Evolutionary conservation across 2,113 vertebrate species (phyloP), one percentile per base, ranked within the genome.

Genomic region (Merops nubicus): DNA sequence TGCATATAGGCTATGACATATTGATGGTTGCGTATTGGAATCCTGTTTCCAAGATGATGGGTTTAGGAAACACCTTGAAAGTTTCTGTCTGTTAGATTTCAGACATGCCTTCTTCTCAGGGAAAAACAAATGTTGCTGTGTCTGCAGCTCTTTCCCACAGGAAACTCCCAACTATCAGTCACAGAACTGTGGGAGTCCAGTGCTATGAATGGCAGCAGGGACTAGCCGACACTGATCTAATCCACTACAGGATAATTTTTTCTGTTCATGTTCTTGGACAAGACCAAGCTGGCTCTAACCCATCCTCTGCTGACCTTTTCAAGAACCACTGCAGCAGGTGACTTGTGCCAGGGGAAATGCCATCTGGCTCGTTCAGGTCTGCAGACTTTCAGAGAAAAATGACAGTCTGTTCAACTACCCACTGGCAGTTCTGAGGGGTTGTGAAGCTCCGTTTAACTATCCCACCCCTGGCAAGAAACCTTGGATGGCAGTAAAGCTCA

Each of bases 11-110:
- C 25, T 23, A 33, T 2, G 31, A 51, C 14, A 36, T 38, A 31
- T 6, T 12, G 22, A 29, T 21, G 0, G 0, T 12, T 82, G 51
- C 17, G 6, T 40, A 7, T 4, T 36, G 10, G 48, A 65, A 64
- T 56, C 26, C 8, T 15, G 2, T 45, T 82, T 85, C 48, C 65
- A 60, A 43, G n/a, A 14, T 48, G 43, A 45, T 0, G 5, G 9
- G 23, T 92, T 82, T 48, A 34, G 36, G n/a, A 83, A 48, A n/a
- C 26, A 72, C 10, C 8, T 56, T 42, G 42, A 67, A 65, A 74
- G 12, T 8, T 42, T 14, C 54, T 40, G 4, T 42, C 26, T 21
- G 6, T 43, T 22, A 47, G 12, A 68, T 60, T 82, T 88, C 22
- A 22, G 18, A 47, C 9, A 6, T 17, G 81, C 8, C n/a, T 53